Base-by-base conservation (phyloP, 2,888 invertebrate genomes). In the Archips crataeganus region DNA sequence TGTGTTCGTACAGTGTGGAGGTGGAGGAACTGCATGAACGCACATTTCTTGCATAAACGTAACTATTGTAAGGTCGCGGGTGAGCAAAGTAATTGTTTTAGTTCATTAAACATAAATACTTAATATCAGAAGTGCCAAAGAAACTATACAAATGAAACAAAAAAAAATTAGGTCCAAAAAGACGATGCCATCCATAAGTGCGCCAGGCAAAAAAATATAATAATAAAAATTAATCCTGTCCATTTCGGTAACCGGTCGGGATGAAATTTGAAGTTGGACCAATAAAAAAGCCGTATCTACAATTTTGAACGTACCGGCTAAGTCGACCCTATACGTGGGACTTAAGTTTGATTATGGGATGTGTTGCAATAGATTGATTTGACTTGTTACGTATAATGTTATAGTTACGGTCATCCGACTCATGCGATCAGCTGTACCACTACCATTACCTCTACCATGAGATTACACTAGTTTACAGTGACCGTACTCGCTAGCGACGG, bases 241-340 rank as follows among this genome's bases (percentile, higher is more conserved):
- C 54, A 73, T 70, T 70, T 69, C 13, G 68, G n/a, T 34, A 69
- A 73, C 73, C 68, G 68, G 73, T 69, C 45, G 10, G 57, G 45
- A 32, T 54, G 57, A 32, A 57, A 57, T 57, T 57, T 10, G 11
- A 57, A 57, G 11, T 32, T 32, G 3, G 1, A 4, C 3, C 45
- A 45, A 45, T 45, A 10, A 8, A 57, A 54, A 32, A 11, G 57
- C 3, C 32, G 3, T 32, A 57, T 57, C 11, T 57, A 32, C 10
- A 3, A 4, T 32, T 57, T 57, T 32, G 9, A 15, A 15, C 10
- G 57, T 57, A 23, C 32, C 11, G 10, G 3, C 1, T 11, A 57
- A 57, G 1, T 11, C 10, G 10, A 57, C 32, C 32, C 11, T 57
- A 4, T 32, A 23, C 23, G 15, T 2, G 23, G 23, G 1, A 10